A percentile compares a stretch with the other conserved stretches of the same genome.
Evolutionary conservation across 2,888 invertebrate species (phyloP).

Genomic region (Drosophila atripex): DNA sequence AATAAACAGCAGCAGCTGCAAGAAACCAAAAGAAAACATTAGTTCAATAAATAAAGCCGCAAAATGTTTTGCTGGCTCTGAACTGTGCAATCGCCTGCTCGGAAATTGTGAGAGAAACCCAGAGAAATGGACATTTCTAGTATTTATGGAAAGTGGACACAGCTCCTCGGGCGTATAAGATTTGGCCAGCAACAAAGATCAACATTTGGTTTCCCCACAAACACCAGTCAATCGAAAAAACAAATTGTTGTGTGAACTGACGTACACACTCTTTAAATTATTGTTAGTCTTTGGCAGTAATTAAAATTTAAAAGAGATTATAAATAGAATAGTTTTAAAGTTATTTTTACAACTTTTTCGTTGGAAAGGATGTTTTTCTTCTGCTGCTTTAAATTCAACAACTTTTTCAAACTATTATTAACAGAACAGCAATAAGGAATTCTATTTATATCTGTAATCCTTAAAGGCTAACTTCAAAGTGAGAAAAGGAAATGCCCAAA

Average conservation of each 20-base stretch:
- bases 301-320: background rate
- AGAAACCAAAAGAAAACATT: slow-evolving; percentile 39
- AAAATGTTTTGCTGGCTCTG: slow-evolving; percentile 16
- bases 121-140: slow-evolving; percentile 18
- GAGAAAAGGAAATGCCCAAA: slow-evolving; percentile 44
- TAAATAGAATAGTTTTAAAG: too few relatives aligned
- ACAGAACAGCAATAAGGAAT: slow-evolving; percentile 7
- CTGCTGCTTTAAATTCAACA: slow-evolving; percentile 15
- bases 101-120: slow-evolving; percentile 26
- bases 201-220: slow-evolving; percentile 8
- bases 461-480: slow-evolving; percentile 4
- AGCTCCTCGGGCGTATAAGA: slow-evolving; percentile 2
- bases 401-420: slow-evolving; percentile 29
- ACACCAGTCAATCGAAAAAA: background rate
- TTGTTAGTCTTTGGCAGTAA: background rate
- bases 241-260: slow-evolving; percentile 1
- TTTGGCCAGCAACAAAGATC: slow-evolving; percentile 19
- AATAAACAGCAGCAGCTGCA: slow-evolving; percentile 14
- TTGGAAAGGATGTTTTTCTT: slow-evolving; percentile 3
- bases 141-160: slow-evolving; percentile 21
- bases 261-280: too few relatives aligned
- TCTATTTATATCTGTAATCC: background rate
- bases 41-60: slow-evolving; percentile 45
- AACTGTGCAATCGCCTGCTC: slow-evolving; percentile 22
- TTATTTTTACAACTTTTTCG: background rate